phyloP scores from a whole-genome alignment of 1,140 invertebrate genomes.

The Eueides isabella region DNA sequence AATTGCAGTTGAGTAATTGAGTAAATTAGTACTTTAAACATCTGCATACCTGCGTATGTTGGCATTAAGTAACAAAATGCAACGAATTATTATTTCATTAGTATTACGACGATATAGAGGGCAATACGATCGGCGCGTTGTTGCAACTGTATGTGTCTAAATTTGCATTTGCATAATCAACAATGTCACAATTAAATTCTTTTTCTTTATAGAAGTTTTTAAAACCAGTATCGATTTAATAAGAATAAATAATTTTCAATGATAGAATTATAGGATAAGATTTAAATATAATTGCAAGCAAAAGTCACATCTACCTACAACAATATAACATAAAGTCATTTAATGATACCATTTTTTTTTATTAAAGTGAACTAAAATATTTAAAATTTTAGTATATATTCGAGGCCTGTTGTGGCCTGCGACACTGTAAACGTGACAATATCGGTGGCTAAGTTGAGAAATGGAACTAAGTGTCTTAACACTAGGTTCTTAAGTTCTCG shows the following conservation, averaged over 20 bases:
- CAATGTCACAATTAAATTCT: background rate
- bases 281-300: too few species aligned
- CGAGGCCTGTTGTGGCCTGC: too few species aligned
- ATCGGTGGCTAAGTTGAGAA: too few species aligned
- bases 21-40: background rate
- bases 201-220: background rate
- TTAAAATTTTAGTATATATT: too few species aligned
- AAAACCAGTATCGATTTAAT: background rate
- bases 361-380: too few species aligned
- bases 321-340: too few species aligned
- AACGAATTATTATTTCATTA: constrained; percentile 27
- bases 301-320: too few species aligned
- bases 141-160: constrained; percentile 24
- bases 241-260: background rate
- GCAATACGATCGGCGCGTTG: background rate
- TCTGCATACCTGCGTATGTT: background rate
- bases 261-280: too few species aligned
- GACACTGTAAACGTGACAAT: too few species aligned
- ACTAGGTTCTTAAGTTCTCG: too few species aligned
- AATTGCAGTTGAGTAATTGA: background rate
- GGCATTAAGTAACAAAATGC: constrained; percentile 10
- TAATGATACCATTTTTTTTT: too few species aligned
- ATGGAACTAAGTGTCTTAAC: too few species aligned
- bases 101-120: constrained; percentile 18
- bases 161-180: constrained; percentile 28